A percentile compares a stretch with the other conserved stretches of the same genome.
phyloP scores from a whole-genome alignment of 2,888 invertebrate species.

The Oligia strigilis region DNA sequence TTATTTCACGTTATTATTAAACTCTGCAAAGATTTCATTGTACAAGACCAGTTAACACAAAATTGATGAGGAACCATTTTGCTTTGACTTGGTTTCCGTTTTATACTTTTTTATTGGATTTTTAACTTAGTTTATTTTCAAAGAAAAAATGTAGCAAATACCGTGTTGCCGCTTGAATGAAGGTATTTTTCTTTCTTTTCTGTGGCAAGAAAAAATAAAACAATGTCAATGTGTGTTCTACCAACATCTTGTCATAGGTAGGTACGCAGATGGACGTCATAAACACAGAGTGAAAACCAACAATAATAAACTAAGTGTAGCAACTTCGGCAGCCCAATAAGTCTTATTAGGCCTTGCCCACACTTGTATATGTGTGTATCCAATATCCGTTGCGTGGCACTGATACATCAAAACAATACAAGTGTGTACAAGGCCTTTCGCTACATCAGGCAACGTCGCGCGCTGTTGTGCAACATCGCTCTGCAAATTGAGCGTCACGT shows the following conservation, averaged over 20 bases:
- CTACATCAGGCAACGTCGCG: too few relatives aligned
- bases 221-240: not conserved
- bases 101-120: constrained; percentile 18
- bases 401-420: not conserved
- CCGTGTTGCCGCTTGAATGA: not conserved
- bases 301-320: not conserved
- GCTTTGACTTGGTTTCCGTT: constrained; percentile 12
- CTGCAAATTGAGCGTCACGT: not conserved
- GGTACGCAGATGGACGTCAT: too few relatives aligned
- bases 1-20: constrained; percentile 50
- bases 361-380: not conserved
- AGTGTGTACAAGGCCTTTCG: too few relatives aligned
- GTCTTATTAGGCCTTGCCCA: not conserved
- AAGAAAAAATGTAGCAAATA: not conserved
- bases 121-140: not conserved
- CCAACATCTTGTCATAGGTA: not conserved
- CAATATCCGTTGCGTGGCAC: not conserved
- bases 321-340: not conserved
- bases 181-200: not conserved
- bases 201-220: not conserved
- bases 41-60: constrained; percentile 31
- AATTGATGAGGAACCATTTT: constrained; percentile 42
- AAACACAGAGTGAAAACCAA: too few relatives aligned
- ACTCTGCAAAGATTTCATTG: constrained; percentile 40
- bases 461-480: not conserved